phyloP scores from a whole-genome alignment of 2,888 invertebrate species.

The Pandemis heparana region DNA sequence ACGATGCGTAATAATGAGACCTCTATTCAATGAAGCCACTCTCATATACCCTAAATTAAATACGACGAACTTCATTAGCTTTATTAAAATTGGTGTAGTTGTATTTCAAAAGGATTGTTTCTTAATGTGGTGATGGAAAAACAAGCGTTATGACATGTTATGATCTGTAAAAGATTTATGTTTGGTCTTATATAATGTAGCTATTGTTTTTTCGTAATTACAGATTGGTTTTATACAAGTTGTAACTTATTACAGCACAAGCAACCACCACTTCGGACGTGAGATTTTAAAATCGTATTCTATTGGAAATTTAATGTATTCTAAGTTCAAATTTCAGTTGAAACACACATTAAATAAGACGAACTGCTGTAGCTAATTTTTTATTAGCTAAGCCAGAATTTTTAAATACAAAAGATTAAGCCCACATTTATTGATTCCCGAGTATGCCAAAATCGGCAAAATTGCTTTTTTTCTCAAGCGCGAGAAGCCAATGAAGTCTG shows the following conservation, averaged over 20 bases:
- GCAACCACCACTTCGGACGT: no score
- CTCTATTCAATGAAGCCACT: conserved; percentile 36
- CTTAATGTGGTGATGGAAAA: not conserved
- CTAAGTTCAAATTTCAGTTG: no score
- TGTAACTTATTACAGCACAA: no score
- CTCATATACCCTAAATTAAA: not conserved
- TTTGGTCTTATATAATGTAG: no score
- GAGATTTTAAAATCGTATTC: no score
- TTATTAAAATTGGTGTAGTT: not conserved
- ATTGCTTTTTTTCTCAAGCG: conserved; percentile 80
- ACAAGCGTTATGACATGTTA: not conserved
- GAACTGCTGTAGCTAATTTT: no score
- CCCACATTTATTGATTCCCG: not conserved
- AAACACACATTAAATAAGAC: no score
- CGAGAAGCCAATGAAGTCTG: conserved; percentile 77
- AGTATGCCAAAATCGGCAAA: conserved; percentile 57
- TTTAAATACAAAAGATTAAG: not conserved
- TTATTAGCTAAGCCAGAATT: not conserved
- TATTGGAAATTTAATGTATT: no score
- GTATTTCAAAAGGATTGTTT: not conserved
- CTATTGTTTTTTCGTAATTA: no score
- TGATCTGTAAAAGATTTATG: not conserved
- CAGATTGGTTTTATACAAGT: no score
- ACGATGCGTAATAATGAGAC: conserved; percentile 42
- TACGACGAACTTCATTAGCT: not conserved